Conservation (phyloP, 1,140 invertebrate species). For the Cotesia typhae region DNA sequence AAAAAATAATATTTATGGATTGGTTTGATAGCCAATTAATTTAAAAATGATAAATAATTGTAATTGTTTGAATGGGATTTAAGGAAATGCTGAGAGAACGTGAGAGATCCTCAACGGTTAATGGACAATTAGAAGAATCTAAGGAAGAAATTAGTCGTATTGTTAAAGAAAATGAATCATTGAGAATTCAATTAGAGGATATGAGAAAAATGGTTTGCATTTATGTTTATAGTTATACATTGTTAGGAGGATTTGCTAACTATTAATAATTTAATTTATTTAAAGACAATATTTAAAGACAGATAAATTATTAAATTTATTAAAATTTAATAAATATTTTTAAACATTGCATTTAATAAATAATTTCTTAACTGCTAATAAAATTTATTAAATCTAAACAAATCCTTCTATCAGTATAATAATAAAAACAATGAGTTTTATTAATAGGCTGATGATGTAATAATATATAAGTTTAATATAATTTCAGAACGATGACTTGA, state of each 20-base stretch:
- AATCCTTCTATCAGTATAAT: neutral
- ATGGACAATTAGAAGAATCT: conserved; percentile 73
- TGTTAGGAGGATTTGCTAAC: too few relatives aligned
- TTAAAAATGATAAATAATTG: too few relatives aligned
- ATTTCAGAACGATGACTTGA: conserved; percentile 79
- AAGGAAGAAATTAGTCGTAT: conserved; percentile 77
- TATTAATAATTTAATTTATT: too few relatives aligned
- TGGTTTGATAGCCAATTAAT: too few relatives aligned
- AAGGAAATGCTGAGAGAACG: conserved; percentile 75
- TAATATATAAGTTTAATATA: neutral
- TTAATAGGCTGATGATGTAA: too few relatives aligned
- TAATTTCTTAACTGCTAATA: neutral
- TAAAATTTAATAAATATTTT: too few relatives aligned
- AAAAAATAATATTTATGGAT: too few relatives aligned
- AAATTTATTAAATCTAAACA: too few relatives aligned
- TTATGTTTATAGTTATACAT: neutral
- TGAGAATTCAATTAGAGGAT: conserved; percentile 76
- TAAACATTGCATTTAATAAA: neutral
- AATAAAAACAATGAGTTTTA: neutral
- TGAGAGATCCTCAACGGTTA: conserved; percentile 67
- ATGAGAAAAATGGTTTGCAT: conserved; percentile 38
- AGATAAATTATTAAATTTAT: too few relatives aligned
- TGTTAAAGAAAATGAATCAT: conserved; percentile 76
- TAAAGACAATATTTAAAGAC: too few relatives aligned
- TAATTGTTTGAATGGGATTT: conserved; percentile 35